Conservation (phyloP, 2,797 vertebrate genomes). For the Cyclopterus lumpus region DNA sequence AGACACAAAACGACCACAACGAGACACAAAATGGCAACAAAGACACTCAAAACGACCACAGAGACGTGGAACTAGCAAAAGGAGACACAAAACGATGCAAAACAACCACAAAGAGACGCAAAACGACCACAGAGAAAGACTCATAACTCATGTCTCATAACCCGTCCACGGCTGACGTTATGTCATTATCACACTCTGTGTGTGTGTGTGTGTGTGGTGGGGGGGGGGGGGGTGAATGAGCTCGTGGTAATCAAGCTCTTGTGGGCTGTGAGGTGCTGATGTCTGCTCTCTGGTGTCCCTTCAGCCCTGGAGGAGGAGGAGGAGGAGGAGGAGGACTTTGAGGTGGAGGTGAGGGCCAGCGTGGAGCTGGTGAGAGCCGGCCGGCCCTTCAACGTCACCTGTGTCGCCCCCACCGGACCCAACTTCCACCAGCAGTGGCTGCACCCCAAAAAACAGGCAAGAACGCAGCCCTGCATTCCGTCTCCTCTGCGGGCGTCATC, state of each 20-base stretch:
- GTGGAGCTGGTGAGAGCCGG: constrained; percentile 88
- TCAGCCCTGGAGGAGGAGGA: constrained; percentile 68
- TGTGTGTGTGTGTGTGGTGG: no score
- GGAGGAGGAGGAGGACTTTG: constrained; percentile 83
- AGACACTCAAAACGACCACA: no score
- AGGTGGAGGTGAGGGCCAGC: constrained; percentile 86
- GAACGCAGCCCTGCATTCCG: constrained; percentile 22
- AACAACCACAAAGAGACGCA: no score
- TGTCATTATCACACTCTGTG: constrained; percentile 53
- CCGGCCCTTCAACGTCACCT: constrained; percentile 89
- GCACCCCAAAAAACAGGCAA: constrained; percentile 91
- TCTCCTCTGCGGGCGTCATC: constrained; percentile 22
- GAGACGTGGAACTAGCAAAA: no score
- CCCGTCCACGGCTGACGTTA: constrained; percentile 40
- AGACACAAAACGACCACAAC: no score
- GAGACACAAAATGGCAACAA: no score
- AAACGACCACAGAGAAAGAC: no score
- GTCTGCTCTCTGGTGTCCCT: constrained; percentile 40
- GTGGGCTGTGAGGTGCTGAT: constrained; percentile 37
- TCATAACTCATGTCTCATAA: no score
- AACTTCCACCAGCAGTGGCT: constrained; percentile 90
- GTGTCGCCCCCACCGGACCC: constrained; percentile 85
- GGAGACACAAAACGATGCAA: no score
- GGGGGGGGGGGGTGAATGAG: no score
- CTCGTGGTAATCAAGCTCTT: constrained; percentile 40